Conservation (phyloP, 2,888 invertebrate species). For the Falcaria lacertinaria region DNA sequence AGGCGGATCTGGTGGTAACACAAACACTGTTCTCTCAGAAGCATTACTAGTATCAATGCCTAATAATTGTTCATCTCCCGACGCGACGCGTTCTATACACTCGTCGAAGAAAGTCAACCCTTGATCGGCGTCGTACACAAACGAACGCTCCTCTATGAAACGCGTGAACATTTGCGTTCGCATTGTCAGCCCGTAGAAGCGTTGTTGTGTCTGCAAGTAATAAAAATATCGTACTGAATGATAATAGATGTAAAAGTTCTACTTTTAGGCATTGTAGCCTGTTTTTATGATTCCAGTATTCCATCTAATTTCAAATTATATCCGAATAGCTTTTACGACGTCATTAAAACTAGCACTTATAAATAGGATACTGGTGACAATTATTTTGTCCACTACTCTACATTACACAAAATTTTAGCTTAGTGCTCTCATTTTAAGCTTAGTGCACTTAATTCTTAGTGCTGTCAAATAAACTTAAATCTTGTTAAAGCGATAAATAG, state of each 20-base stretch:
- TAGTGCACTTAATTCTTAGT: too few relatives aligned
- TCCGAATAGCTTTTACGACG: too few relatives aligned
- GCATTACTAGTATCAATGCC: slow-evolving; percentile 89
- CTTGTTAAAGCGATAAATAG: too few relatives aligned
- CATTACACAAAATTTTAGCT: too few relatives aligned
- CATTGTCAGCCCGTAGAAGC: slow-evolving; percentile 93
- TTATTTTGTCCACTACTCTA: too few relatives aligned
- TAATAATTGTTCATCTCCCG: slow-evolving; percentile 81
- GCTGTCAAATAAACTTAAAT: too few relatives aligned
- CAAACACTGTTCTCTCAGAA: slow-evolving; percentile 95
- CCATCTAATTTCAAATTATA: too few relatives aligned
- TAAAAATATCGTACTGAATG: not conserved
- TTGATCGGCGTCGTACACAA: slow-evolving; percentile 98
- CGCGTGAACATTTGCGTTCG: slow-evolving; percentile 98
- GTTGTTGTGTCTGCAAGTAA: slow-evolving; percentile 83
- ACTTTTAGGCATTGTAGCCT: too few relatives aligned
- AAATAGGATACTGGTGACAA: too few relatives aligned
- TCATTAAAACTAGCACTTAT: too few relatives aligned
- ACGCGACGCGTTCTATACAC: slow-evolving; percentile 88
- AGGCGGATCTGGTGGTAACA: slow-evolving; percentile 92
- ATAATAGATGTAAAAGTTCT: not conserved
- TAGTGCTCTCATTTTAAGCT: too few relatives aligned
- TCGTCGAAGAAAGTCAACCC: slow-evolving; percentile 96
- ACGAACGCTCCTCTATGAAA: slow-evolving; percentile 99
- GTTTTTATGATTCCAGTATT: too few relatives aligned